phyloP scores from a whole-genome alignment of 2,797 vertebrate genomes.

The Semotilus atromaculatus region DNA sequence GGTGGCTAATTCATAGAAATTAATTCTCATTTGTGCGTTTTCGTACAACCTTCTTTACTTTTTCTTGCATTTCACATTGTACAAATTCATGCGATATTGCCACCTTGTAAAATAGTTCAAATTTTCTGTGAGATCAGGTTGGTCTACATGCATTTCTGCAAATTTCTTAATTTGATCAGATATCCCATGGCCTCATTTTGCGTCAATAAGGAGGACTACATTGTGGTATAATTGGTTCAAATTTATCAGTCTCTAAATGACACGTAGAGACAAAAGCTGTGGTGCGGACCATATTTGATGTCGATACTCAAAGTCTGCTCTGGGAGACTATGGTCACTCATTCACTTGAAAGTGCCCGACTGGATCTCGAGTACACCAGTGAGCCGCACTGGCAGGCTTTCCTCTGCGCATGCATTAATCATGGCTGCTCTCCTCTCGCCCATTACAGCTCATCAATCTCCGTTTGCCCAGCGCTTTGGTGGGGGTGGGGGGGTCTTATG shows the following conservation, averaged over 20 bases:
- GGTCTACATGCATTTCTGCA: not conserved
- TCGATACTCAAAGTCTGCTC: slow-evolving; percentile 8
- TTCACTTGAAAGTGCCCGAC: not conserved
- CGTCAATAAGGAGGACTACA: not conserved
- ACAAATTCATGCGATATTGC: too few relatives aligned
- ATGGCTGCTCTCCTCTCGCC: slow-evolving; percentile 68
- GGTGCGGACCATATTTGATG: not conserved
- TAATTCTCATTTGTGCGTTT: not conserved
- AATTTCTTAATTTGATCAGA: not conserved
- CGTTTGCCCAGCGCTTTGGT: slow-evolving; percentile 66
- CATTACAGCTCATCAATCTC: slow-evolving; percentile 77
- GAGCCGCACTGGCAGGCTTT: slow-evolving; percentile 33
- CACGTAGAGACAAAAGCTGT: not conserved
- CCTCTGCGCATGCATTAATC: slow-evolving; percentile 68
- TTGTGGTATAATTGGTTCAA: not conserved
- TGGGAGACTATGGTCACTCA: not conserved
- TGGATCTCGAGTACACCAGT: not conserved
- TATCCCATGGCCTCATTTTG: not conserved
- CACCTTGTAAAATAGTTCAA: not conserved
- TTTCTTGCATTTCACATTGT: not conserved
- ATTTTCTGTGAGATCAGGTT: not conserved
- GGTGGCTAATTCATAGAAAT: not conserved
- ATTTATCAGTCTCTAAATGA: not conserved
- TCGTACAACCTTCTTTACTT: not conserved
- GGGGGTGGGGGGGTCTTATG: slow-evolving; percentile 65